phyloP scores from a whole-genome alignment of 2,888 invertebrate species.

The Xiphydria camelus region DNA sequence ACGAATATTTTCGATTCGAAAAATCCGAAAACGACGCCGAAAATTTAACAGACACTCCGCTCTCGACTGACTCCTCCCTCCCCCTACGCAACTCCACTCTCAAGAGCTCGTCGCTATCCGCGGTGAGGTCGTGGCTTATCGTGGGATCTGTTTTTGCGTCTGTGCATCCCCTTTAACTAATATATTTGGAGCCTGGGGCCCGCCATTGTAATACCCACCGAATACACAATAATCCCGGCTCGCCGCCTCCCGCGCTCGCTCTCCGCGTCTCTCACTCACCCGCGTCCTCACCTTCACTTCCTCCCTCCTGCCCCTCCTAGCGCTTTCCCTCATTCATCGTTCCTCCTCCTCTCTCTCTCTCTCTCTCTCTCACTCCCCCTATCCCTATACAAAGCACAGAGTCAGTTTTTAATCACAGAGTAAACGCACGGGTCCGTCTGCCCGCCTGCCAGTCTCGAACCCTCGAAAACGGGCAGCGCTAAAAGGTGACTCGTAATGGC shows the following conservation, averaged over 20 bases:
- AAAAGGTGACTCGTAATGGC: constrained; percentile 25
- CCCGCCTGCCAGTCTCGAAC: constrained; percentile 14
- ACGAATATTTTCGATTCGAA: no score
- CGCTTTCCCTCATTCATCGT: constrained; percentile 17
- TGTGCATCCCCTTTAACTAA: constrained; percentile 44
- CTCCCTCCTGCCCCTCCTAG: constrained; percentile 7
- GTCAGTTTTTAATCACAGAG: constrained; percentile 45
- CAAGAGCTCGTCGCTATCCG: background rate
- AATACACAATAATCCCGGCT: constrained; percentile 42
- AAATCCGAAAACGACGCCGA: no score
- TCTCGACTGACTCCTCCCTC: no score
- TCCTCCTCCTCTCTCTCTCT: constrained; percentile 9
- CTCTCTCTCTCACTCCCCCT: background rate
- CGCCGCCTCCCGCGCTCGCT: constrained; percentile 19
- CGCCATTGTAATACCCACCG: constrained; percentile 41
- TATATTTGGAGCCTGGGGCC: constrained; percentile 40
- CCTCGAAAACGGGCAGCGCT: constrained; percentile 24
- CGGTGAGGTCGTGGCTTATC: background rate
- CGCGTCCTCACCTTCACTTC: constrained; percentile 6
- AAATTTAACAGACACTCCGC: no score
- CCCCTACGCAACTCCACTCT: no score
- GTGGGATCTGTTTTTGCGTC: constrained; percentile 27
- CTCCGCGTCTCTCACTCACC: constrained; percentile 13
- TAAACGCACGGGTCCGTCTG: constrained; percentile 24
- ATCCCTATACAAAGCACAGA: constrained; percentile 23